phyloP scores from a whole-genome alignment of 2,113 vertebrate genomes.

The Rhodinocichla rosea region DNA sequence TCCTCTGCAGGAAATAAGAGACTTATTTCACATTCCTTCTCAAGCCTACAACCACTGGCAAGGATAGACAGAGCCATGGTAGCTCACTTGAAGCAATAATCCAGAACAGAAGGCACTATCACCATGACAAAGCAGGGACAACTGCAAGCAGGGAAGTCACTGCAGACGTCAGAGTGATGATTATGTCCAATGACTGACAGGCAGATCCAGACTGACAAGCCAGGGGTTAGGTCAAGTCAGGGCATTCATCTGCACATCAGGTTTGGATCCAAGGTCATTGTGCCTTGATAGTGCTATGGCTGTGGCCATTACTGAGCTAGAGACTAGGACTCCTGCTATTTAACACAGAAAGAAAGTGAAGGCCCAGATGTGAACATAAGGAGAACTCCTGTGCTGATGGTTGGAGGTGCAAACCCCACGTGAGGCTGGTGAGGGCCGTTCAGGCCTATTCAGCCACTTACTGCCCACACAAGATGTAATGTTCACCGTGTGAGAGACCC shows the following conservation, averaged over 20 bases:
- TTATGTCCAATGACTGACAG: not conserved
- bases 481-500: not conserved
- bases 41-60: not conserved
- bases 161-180: too few species aligned
- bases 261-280: not conserved
- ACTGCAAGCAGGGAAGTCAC: not conserved
- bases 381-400: not conserved
- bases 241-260: not conserved
- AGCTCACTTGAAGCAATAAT: not conserved
- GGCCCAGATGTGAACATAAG: not conserved
- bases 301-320: not conserved
- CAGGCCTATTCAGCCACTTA: not conserved
- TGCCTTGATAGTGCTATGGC: not conserved
- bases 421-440: not conserved
- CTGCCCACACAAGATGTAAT: too few species aligned
- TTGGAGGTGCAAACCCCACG: not conserved
- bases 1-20: not conserved
- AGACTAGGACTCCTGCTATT: not conserved
- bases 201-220: not conserved
- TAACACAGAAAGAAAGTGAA: not conserved
- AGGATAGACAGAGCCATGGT: not conserved
- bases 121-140: not conserved
- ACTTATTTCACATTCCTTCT: not conserved
- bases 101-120: not conserved
- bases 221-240: not conserved